phyloP scores from a whole-genome alignment of 1,140 invertebrate genomes.

The Calycopis cecrops region DNA sequence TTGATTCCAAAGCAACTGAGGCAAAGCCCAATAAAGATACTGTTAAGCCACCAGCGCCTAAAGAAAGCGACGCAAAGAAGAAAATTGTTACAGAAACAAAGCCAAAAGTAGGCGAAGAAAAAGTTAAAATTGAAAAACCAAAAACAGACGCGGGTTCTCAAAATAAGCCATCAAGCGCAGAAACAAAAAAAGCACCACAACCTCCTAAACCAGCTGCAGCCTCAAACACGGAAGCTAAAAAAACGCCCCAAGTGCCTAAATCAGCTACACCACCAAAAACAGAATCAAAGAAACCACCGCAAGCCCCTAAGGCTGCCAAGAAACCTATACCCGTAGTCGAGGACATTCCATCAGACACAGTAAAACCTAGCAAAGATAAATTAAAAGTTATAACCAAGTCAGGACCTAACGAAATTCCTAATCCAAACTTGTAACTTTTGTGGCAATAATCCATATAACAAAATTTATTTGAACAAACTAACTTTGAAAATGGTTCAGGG shows the following conservation, averaged over 20 bases:
- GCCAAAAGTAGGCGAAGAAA: constrained; percentile 13
- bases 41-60: too few species aligned
- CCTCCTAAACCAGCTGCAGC: neutral
- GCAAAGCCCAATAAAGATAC: too few species aligned
- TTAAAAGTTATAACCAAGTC: constrained; percentile 77
- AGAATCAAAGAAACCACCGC: constrained; percentile 7
- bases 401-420: constrained; percentile 69
- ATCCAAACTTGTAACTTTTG: constrained; percentile 37
- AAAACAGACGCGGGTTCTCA: constrained; percentile 13
- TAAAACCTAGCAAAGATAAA: constrained; percentile 71
- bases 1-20: too few species aligned
- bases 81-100: too few species aligned
- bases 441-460: constrained; percentile 1
- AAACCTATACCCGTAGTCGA: constrained; percentile 74
- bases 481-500: neutral
- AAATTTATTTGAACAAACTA: neutral
- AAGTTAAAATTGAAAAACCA: constrained; percentile 23
- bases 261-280: constrained; percentile 18
- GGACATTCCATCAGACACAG: constrained; percentile 72
- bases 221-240: neutral
- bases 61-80: too few species aligned
- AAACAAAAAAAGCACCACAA: constrained; percentile 15
- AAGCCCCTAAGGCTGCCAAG: constrained; percentile 13
- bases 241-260: constrained; percentile 2
- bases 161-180: constrained; percentile 12